These are phyloP conservation scores for Lophotriccus pileatus DNA, from an alignment of 2,797 vertebrate genomes.

Conservation along the genomic window DNA sequence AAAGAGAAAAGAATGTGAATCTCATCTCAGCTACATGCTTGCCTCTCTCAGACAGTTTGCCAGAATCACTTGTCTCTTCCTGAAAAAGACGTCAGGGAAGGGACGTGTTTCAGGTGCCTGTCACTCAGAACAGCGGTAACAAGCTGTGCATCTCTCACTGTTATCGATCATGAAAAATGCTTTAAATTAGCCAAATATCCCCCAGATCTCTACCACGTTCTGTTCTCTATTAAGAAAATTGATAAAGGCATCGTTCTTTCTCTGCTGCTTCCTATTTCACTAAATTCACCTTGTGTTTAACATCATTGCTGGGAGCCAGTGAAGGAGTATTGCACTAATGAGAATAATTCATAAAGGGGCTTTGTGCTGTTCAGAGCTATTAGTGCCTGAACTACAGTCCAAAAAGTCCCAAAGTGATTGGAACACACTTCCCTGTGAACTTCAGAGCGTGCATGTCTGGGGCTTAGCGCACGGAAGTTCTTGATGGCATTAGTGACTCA, in stretches of 20 bases:
- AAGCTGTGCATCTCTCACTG: not conserved
- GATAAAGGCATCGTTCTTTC: not conserved
- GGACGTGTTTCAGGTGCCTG: not conserved
- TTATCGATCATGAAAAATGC: not conserved
- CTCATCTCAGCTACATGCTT: not conserved
- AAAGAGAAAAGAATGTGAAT: not conserved
- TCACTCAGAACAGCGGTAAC: not conserved
- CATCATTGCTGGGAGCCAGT: not conserved
- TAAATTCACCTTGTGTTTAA: not conserved
- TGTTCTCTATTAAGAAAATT: not conserved
- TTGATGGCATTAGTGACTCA: slow-evolving; percentile 37
- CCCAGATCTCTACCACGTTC: not conserved
- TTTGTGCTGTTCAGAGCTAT: not conserved
- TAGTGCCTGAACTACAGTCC: not conserved
- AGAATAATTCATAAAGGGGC: not conserved
- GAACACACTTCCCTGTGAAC: not conserved
- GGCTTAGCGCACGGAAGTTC: not conserved
- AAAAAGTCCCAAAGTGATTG: not conserved
- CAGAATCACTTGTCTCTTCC: not conserved
- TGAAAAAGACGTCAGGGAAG: not conserved
- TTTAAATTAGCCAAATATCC: not conserved
- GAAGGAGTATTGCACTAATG: not conserved
- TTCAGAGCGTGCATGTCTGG: not conserved
- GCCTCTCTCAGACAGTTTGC: not conserved
- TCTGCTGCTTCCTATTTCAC: not conserved